phyloP scores from a whole-genome alignment of 2,797 vertebrate genomes.

The Anas bahamensis region DNA sequence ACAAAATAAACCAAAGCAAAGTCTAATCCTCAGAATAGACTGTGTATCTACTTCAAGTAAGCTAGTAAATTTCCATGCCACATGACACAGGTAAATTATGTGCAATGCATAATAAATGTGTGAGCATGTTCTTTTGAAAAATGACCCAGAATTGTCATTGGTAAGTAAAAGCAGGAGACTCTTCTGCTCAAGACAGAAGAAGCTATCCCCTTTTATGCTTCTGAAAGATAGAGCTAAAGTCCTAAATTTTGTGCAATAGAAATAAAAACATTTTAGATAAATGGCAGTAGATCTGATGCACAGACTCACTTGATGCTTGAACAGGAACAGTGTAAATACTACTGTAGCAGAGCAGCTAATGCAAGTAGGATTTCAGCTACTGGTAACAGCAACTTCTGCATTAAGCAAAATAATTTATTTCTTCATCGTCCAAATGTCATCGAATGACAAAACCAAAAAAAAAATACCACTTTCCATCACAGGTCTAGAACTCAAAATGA shows the following conservation, averaged over 20 bases:
- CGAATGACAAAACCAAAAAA: neutral
- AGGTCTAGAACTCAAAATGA: neutral
- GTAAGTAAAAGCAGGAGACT: neutral
- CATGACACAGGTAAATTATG: neutral
- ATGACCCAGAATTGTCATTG: neutral
- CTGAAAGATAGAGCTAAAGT: neutral
- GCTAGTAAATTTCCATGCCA: neutral
- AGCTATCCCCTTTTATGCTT: neutral
- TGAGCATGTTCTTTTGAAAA: neutral
- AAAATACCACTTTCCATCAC: neutral
- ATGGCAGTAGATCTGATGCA: neutral
- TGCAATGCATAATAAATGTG: neutral
- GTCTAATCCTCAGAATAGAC: neutral
- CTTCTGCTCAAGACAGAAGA: neutral
- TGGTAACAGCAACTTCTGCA: neutral
- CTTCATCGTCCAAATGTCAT: neutral
- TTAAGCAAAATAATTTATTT: neutral
- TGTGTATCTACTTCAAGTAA: neutral
- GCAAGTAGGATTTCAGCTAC: neutral
- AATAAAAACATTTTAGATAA: neutral
- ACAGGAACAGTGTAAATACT: neutral
- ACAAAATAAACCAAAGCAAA: neutral
- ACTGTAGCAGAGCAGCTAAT: neutral
- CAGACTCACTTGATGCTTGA: neutral
- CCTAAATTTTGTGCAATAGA: neutral